Percentiles rank a stretch among this genome's conserved stretches.
Conservation (phyloP, 2,888 invertebrate species). For the Drosophila fulvimacula region DNA sequence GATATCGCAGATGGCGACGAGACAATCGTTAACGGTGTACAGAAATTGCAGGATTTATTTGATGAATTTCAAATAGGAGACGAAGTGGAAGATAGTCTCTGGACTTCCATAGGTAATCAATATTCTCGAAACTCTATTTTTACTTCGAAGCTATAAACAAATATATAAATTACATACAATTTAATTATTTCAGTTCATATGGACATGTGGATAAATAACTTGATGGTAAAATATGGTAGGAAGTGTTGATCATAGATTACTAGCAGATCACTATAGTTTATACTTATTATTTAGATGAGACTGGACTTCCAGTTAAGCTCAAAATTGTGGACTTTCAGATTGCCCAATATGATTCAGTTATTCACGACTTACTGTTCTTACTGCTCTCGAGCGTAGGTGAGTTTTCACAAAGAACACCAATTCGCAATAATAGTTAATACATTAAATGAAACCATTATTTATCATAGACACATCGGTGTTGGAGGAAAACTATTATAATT, state of each 20-base stretch:
- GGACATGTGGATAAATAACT: conserved; percentile 88
- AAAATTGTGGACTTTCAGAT: conserved; percentile 88
- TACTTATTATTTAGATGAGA: conserved; percentile 38
- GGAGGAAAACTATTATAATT: conserved; percentile 85
- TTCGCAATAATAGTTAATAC: too few species aligned
- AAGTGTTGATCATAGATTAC: background rate
- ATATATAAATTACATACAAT: background rate
- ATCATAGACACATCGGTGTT: conserved; percentile 81
- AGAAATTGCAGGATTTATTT: conserved; percentile 54
- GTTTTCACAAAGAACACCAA: background rate
- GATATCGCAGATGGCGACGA: conserved; percentile 57
- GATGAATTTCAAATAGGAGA: conserved; percentile 55
- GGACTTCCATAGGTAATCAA: conserved; percentile 85
- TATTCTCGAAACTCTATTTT: background rate
- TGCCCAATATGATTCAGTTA: conserved; percentile 85
- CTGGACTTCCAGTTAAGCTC: conserved; percentile 84
- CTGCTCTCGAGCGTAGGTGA: conserved; percentile 86
- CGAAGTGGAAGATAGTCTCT: conserved; percentile 83
- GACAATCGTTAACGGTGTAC: conserved; percentile 48
- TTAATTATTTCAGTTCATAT: conserved; percentile 81
- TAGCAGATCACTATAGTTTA: background rate
- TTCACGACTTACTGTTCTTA: conserved; percentile 87
- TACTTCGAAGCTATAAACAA: background rate
- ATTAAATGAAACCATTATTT: background rate
- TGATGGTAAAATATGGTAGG: conserved; percentile 86